A percentile compares a stretch with the other conserved stretches of the same genome.
Evolutionary conservation across 2,113 vertebrate species (phyloP).

Genomic region (Campylomormyrus numenius): DNA sequence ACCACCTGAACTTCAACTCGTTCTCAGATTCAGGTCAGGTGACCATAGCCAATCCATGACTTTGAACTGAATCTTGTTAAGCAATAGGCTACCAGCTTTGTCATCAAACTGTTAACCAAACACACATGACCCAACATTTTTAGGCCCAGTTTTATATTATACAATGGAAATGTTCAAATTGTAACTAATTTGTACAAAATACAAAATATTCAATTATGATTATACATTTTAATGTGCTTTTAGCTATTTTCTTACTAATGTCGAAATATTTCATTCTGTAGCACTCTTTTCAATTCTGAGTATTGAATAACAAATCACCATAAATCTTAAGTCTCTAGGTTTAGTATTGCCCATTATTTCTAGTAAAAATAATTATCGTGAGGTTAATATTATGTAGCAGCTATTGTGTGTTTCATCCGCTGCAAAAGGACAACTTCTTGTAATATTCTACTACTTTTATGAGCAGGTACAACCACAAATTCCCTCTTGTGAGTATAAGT

Average conservation of each 20-base stretch:
- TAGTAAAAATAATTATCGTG: not conserved
- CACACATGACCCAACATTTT: not conserved
- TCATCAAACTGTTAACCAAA: not conserved
- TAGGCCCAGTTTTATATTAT: not conserved
- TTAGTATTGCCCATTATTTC: not conserved
- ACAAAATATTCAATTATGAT: not conserved
- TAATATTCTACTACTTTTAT: slow-evolving; percentile 10
- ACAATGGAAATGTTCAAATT: not conserved
- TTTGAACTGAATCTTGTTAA: not conserved
- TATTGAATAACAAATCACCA: not conserved
- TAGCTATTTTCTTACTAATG: not conserved
- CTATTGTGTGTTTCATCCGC: not conserved
- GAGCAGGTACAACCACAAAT: not conserved
- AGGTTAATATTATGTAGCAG: not conserved
- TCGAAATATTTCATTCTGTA: not conserved
- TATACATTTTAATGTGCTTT: not conserved
- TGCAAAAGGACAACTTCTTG: not conserved
- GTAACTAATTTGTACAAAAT: not conserved
- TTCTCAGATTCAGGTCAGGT: slow-evolving; percentile 3
- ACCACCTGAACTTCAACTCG: not conserved
- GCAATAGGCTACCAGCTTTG: not conserved
- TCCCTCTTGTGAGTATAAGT: not conserved
- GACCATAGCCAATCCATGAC: not conserved
- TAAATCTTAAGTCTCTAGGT: not conserved
- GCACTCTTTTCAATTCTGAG: not conserved